Percentiles rank a stretch among this genome's conserved stretches.
Conservation (phyloP, 2,113 vertebrate species). For the Paramisgurnus dabryanus region DNA sequence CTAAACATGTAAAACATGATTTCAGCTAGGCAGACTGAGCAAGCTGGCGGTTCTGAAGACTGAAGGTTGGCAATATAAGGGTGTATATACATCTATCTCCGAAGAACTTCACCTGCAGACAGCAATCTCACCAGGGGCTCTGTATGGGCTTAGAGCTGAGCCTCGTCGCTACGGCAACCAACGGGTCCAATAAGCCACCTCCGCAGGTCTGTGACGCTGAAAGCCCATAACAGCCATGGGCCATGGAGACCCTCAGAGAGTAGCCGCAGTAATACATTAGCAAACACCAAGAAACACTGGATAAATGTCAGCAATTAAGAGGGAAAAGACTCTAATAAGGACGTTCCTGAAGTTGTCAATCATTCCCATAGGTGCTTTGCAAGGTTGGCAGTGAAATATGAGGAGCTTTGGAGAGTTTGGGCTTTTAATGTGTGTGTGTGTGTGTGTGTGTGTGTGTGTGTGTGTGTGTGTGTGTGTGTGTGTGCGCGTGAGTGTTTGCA, state of each 20-base stretch:
- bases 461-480: background rate
- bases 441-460: background rate
- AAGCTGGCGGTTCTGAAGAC: constrained; percentile 14
- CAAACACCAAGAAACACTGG: constrained; percentile 99
- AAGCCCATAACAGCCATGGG: constrained; percentile 93
- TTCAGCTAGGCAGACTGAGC: constrained; percentile 15
- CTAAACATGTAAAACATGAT: constrained; percentile 47
- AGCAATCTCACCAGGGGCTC: constrained; percentile 90
- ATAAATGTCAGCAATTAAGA: constrained; percentile 99
- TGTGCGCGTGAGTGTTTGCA: background rate
- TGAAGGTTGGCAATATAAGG: constrained; percentile 48
- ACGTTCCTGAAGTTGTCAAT: constrained; percentile 94
- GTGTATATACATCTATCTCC: constrained; percentile 84
- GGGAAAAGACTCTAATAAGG: constrained; percentile 92
- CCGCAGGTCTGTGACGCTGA: constrained; percentile 88
- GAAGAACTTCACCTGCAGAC: constrained; percentile 95
- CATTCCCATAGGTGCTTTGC: constrained; percentile 81
- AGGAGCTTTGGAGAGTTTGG: background rate
- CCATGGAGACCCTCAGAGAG: constrained; percentile 89
- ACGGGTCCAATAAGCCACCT: constrained; percentile 88
- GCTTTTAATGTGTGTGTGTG: background rate
- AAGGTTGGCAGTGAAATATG: constrained; percentile 45
- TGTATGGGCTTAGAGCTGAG: constrained; percentile 90
- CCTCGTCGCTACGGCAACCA: constrained; percentile 97
- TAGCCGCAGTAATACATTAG: constrained; percentile 99